Evolutionary conservation across 2,113 vertebrate species (phyloP), one percentile per base, ranked within the genome.

Genomic region (Ageneiosus marmoratus): DNA sequence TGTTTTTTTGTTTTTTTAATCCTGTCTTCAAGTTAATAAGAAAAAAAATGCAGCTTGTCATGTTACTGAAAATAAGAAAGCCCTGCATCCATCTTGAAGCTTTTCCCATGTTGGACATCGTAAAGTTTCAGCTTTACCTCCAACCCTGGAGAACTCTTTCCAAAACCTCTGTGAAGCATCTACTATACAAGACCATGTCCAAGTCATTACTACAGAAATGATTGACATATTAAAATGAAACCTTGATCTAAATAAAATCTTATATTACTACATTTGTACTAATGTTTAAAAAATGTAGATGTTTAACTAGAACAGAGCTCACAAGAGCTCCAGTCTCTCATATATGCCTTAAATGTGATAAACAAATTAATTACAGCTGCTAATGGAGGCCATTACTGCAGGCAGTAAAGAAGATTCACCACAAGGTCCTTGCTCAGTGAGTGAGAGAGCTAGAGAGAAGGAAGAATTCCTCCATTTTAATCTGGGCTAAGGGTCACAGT

Each of bases 381-480:
- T 73, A 62, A 56, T 46, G 37, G 27, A 29, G 72, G 62, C 29
- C 48, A n/a, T 34, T 67, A 58, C 37, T 44, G 80, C 44, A 75
- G 20, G 53, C 67, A 77, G 46, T 78, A 24, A 82, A 76, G 48
- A 24, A 44, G 60, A 44, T 46, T 70, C 37, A 62, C n/a, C 32
- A 29, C 27, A 51, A 55, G 27, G 29, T 62, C 76, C 18, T 82
- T 77, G n/a, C 46, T 80, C 50, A 77, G 51, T 22, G 34, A 63
- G 55, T 83, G 34, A 62, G 32, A 27, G 16, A 56, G 48, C 44
- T 20, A 16, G 9, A 60, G 22, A 32, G 56, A 56, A 27, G 32
- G n/a, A 41, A 72, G 60, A 27, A 72, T 73, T 83, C 73, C 50
- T 83, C 50, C 56, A 46, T 67, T 83, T 80, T 83, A 81, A 80